Conservation (phyloP, 2,888 invertebrate species). For the Eilema depressum region DNA sequence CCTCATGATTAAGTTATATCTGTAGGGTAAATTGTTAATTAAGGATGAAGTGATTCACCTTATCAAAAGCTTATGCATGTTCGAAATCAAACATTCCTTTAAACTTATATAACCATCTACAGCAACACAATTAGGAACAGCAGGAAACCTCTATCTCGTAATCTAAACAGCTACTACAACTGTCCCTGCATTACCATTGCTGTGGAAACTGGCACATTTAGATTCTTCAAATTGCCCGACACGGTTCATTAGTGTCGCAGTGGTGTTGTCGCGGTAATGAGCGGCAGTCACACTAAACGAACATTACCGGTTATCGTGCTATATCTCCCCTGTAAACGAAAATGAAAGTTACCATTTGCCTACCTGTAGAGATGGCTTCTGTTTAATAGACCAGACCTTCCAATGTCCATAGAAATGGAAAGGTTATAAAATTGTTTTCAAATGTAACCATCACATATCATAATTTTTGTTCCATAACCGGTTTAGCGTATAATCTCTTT, state of each 20-base stretch:
- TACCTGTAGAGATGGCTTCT: conserved; percentile 9
- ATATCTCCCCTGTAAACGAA: conserved; percentile 58
- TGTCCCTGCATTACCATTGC: conserved; percentile 18
- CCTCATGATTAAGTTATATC: neutral
- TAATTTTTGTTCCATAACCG: neutral
- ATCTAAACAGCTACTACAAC: conserved; percentile 13
- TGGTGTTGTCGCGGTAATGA: conserved; percentile 59
- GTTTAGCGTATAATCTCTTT: neutral
- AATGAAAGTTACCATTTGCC: conserved; percentile 61
- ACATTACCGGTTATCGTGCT: conserved; percentile 57
- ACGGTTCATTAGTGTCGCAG: conserved; percentile 40
- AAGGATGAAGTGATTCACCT: neutral
- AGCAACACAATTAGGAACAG: conserved; percentile 8
- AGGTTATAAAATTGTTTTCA: neutral
- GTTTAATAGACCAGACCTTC: neutral
- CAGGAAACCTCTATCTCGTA: conserved; percentile 15
- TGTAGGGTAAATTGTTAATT: neutral
- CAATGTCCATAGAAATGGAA: neutral
- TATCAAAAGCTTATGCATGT: neutral
- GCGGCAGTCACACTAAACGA: conserved; percentile 65
- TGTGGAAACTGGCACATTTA: conserved; percentile 27
- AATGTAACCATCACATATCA: too few relatives aligned
- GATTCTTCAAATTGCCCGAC: conserved; percentile 33
- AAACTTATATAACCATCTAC: neutral
- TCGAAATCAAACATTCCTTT: neutral